phyloP scores from a whole-genome alignment of 92 coral and sea anemone species.

The Hydrozoanthus gracilis region DNA sequence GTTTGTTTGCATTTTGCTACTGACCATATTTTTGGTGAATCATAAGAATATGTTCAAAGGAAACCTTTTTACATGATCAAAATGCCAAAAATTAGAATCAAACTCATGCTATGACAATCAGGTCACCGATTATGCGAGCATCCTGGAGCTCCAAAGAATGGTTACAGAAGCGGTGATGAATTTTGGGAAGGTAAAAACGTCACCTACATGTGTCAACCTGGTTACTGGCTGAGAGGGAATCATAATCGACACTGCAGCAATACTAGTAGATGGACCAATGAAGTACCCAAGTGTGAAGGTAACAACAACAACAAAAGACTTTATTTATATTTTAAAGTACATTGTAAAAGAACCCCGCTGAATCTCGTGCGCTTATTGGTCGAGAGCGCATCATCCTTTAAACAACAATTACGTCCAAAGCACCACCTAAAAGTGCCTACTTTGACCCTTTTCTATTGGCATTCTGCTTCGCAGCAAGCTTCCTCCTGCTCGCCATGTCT shows the following conservation, averaged over 20 bases:
- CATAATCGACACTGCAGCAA: slow-evolving; percentile 46
- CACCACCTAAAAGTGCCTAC: no score
- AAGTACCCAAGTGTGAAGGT: slow-evolving; percentile 69
- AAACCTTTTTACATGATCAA: not conserved
- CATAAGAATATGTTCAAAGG: not conserved
- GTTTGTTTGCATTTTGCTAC: no score
- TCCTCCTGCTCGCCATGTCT: no score
- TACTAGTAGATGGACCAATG: slow-evolving; percentile 71
- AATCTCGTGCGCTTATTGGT: no score
- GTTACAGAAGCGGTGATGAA: slow-evolving; percentile 58
- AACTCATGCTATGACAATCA: not conserved
- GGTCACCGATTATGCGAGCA: slow-evolving; percentile 70
- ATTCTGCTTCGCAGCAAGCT: no score
- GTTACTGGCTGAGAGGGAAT: slow-evolving; percentile 73
- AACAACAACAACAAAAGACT: no score
- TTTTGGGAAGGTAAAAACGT: slow-evolving; percentile 40
- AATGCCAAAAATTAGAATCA: not conserved
- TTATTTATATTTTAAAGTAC: no score
- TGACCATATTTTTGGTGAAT: no score
- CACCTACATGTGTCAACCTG: slow-evolving; percentile 62
- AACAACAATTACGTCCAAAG: no score
- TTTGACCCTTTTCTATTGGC: no score
- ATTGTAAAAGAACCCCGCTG: no score
- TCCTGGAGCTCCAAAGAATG: slow-evolving; percentile 58
- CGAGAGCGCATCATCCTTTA: no score